Percentiles rank a stretch among this genome's conserved stretches.
phyloP scores from a whole-genome alignment of 2,113 vertebrate genomes.

The Dasyornis broadbenti region DNA sequence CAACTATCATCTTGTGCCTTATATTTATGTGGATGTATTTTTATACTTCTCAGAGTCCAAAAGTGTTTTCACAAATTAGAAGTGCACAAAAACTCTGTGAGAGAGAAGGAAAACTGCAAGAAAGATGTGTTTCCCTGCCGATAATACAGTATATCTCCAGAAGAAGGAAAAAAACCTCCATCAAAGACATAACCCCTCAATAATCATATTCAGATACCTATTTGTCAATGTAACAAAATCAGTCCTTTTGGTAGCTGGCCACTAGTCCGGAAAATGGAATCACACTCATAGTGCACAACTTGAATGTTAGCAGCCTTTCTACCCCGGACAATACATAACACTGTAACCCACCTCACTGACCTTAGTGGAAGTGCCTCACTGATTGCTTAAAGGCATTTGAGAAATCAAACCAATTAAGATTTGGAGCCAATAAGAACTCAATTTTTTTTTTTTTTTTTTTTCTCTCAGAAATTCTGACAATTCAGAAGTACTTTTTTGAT shows the following conservation, averaged over 20 bases:
- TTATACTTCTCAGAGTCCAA: background rate
- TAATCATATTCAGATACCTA: background rate
- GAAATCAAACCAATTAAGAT: background rate
- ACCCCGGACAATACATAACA: background rate
- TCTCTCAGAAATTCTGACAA: background rate
- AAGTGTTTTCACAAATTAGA: background rate
- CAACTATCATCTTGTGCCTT: background rate
- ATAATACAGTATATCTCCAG: background rate
- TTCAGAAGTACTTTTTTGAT: background rate
- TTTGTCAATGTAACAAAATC: background rate
- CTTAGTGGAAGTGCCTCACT: background rate
- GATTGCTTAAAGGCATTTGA: background rate
- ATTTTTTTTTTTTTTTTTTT: background rate
- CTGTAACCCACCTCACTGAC: rapidly evolving
- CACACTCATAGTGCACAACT: background rate
- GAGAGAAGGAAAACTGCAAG: background rate
- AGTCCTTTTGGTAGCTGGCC: background rate
- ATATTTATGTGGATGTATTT: background rate
- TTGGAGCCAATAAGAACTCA: background rate
- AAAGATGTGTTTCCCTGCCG: background rate
- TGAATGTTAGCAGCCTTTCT: background rate
- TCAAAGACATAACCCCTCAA: background rate
- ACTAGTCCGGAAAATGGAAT: background rate
- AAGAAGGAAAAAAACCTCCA: background rate
- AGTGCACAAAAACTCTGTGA: background rate